Base-by-base conservation (phyloP, 2,888 invertebrate species). In the Caenorhabditis uteleia region DNA sequence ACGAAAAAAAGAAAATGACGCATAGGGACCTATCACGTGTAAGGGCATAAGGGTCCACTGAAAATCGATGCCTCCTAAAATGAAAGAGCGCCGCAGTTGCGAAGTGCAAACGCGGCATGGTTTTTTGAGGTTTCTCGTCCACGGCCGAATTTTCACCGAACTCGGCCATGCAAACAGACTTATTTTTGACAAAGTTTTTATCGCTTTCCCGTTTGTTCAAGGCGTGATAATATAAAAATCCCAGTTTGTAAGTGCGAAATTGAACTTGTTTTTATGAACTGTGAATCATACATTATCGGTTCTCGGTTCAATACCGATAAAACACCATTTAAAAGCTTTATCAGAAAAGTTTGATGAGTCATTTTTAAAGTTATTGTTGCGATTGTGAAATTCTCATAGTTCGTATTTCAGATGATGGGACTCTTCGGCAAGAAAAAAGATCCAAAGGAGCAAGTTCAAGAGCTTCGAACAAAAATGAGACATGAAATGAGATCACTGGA, bases 391-490 rank as follows among this genome's bases (percentile, higher is more conserved):
- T n/a, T n/a, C n/a, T n/a, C n/a, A n/a, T n/a, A n/a, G n/a, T n/a
- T n/a, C n/a, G n/a, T 42, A 36, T 56, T 56, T 20, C 48, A 62
- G 62, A 77, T 76, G 72, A 83, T 83, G 82, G 83, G 83, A n/a
- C 54, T 83, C n/a, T 83, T 83, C 60, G 83, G 83, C 4, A 74
- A 78, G 60, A 75, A 76, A 43, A 79, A 78, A 47, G 83, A 83
- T 55, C 83, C 83, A 6, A 82, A 82, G 53, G 83, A 83, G 54
- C 77, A 80, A 34, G 95, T 97, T 70, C 91, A 92, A 83, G 95
- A 97, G 86, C 95, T 97, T 94, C 90, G 91, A 64, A 91, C 91
- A 80, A 95, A 93, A 87, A 87, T 98, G 77, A 87, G 97, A 8
- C 68, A 70, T 31, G 76, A 76, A 36, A 70, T 68, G 59, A 91